Evolutionary conservation across 2,888 invertebrate genomes (phyloP).

Genomic region (Melitaea athalia): DNA sequence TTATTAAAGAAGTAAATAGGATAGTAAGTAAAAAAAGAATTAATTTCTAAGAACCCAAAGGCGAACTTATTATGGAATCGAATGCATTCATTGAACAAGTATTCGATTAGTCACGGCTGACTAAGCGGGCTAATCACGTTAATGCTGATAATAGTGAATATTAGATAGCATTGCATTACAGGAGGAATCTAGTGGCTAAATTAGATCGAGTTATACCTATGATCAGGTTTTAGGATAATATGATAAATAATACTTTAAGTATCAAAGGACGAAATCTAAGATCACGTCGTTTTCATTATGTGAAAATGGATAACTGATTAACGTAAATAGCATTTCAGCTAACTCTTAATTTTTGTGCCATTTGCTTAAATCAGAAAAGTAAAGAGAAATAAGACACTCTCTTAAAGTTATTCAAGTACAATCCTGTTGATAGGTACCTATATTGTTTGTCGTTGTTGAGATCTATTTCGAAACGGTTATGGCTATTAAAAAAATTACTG

Average conservation of each 20-base stretch:
- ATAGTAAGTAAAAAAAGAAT: background rate
- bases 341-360: too few species aligned
- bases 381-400: too few species aligned
- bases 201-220: background rate
- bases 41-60: slow-evolving; percentile 12
- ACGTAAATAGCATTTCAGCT: too few species aligned
- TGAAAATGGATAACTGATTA: too few species aligned
- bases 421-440: too few species aligned
- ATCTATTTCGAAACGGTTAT: too few species aligned
- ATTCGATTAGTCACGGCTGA: slow-evolving; percentile 42
- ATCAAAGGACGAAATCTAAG: too few species aligned
- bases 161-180: slow-evolving; percentile 25
- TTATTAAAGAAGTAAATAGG: background rate
- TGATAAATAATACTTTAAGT: background rate
- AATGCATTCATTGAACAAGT: slow-evolving; percentile 43
- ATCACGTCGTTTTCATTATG: too few species aligned
- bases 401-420: too few species aligned
- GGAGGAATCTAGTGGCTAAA: slow-evolving; percentile 4
- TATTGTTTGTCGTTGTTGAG: too few species aligned
- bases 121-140: slow-evolving; percentile 38
- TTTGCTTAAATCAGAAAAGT: too few species aligned
- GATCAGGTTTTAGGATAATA: background rate
- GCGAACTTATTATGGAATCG: slow-evolving; percentile 38
- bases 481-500: too few species aligned
- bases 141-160: slow-evolving; percentile 33